A percentile compares a stretch with the other conserved stretches of the same genome.
phyloP scores from a whole-genome alignment of 2,888 invertebrate genomes.

The Hypsopygia costalis region DNA sequence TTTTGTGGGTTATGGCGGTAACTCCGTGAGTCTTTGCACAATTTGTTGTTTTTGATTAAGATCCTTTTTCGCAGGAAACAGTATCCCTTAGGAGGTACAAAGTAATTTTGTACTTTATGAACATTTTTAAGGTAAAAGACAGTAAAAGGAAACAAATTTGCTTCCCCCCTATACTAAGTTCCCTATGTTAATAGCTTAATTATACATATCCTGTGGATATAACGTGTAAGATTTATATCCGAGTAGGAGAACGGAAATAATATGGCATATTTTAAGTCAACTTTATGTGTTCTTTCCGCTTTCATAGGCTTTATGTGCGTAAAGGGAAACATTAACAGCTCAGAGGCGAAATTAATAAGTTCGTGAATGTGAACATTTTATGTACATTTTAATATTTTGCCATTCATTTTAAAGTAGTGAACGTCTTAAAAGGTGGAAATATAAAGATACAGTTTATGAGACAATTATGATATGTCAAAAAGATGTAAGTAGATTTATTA shows the following conservation, averaged over 20 bases:
- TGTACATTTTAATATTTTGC: background rate
- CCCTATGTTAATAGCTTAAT: background rate
- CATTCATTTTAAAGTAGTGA: background rate
- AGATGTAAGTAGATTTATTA: no score
- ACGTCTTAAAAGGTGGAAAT: no score
- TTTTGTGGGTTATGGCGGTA: background rate
- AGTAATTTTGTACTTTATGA: no score
- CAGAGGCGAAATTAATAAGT: slow-evolving; percentile 7
- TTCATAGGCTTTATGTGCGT: slow-evolving; percentile 7
- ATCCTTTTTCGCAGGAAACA: no score
- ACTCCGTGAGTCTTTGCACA: slow-evolving; percentile 1
- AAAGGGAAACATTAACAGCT: slow-evolving; percentile 3
- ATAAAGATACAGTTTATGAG: no score
- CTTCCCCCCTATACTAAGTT: background rate
- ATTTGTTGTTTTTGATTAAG: no score
- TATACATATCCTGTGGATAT: background rate
- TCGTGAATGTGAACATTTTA: slow-evolving; percentile 1
- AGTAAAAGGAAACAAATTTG: no score
- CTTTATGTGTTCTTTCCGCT: slow-evolving; percentile 1
- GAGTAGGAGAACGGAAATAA: slow-evolving; percentile 1
- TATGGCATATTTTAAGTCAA: slow-evolving; percentile 5
- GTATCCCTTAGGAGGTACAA: no score
- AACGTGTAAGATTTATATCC: slow-evolving; percentile 4
- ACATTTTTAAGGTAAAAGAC: no score
- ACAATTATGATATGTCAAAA: no score